Base-by-base conservation (phyloP, 2,113 vertebrate species). In the Oreochromis tanganicae region DNA sequence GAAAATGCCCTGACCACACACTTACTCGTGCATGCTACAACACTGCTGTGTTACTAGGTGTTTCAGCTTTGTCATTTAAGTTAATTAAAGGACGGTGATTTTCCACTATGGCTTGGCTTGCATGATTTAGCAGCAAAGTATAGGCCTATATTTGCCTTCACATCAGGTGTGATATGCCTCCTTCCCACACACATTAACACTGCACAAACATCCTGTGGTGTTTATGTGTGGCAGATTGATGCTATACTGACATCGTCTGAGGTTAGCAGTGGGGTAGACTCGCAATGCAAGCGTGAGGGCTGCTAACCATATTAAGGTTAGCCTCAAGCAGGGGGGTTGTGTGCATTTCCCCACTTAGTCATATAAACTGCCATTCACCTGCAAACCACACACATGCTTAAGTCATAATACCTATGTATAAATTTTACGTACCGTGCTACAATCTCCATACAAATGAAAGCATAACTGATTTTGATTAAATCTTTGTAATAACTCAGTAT, bases 141-240 rank as follows among this genome's bases (percentile, higher is more conserved):
- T 24, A 83, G 61, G 56, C 46, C 66, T 54, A 7, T 87, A 21
- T 90, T 88, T 85, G 89, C 84, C 21, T 27, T 61, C 66, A 46
- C 86, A 56, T 68, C 78, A 91, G 92, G 87, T 92, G 88, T 89
- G 79, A 84, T 85, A 46, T 50, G 48, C 34, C 13, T 90, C 80
- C 71, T 84, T 86, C 88, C 46, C 85, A 86, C 68, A 93, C 85
- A 86, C 71, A 11, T 83, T 61, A 80, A 80, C 73, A 71, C 59
- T 84, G 88, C 87, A 89, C 91, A 94, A 91, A 93, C 93, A 92
- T 95, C 93, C 95, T 86, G 94, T 93, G 90, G 87, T 92, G 93
- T 90, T 89, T 34, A 83, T 90, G 68, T 88, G 89, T 83, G 86
- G 87, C 85, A 57, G 46, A 55, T 6, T 73, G 82, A 89, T 73